Percentiles rank a stretch among this genome's conserved stretches.
phyloP scores from a whole-genome alignment of 1,140 invertebrate species.

The Zaprionus tsacasi region DNA sequence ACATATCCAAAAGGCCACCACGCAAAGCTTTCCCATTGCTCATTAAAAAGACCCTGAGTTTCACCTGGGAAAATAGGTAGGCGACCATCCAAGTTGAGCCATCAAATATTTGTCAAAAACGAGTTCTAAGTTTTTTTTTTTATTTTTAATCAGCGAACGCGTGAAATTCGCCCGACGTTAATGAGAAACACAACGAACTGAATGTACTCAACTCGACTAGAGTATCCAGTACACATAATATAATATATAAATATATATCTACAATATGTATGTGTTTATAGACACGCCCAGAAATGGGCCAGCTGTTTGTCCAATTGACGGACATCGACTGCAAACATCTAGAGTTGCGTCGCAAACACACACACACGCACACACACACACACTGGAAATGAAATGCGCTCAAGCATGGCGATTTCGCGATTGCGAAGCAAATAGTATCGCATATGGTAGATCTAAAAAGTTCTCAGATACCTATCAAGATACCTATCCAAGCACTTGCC shows the following conservation, averaged over 20 bases:
- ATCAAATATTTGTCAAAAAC: constrained; percentile 57
- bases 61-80: constrained; percentile 16
- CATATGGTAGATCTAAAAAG: constrained; percentile 32
- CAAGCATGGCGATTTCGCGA: constrained; percentile 70
- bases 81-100: constrained; percentile 28
- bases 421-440: constrained; percentile 68
- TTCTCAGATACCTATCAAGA: constrained; percentile 31
- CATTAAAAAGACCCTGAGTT: constrained; percentile 26
- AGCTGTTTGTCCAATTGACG: constrained; percentile 56
- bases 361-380: constrained; percentile 12
- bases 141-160: constrained; percentile 18
- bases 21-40: constrained; percentile 46
- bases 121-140: constrained; percentile 47
- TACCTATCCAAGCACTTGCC: background rate
- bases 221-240: constrained; percentile 15
- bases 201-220: constrained; percentile 38
- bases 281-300: constrained; percentile 55
- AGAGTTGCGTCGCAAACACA: constrained; percentile 25
- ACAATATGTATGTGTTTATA: constrained; percentile 15
- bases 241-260: background rate
- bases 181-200: constrained; percentile 53
- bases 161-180: constrained; percentile 62
- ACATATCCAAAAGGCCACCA: constrained; percentile 18
- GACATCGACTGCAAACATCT: constrained; percentile 54
- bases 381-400: constrained; percentile 63